Conservation (phyloP, 2,113 vertebrate genomes). For the Lophochroa leadbeateri region DNA sequence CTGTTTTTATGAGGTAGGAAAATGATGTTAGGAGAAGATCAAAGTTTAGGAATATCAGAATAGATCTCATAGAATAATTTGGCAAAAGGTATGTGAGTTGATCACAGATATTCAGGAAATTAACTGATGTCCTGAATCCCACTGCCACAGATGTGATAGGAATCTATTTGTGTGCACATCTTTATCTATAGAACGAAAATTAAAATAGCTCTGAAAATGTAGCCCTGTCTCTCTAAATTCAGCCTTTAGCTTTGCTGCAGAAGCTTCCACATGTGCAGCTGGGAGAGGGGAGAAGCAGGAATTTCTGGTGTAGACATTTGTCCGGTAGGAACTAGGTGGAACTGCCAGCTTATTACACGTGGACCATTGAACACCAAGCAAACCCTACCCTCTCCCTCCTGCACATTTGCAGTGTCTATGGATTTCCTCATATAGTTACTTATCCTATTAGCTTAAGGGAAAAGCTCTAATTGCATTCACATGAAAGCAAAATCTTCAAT, state of each 20-base stretch:
- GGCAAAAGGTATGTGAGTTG: not conserved
- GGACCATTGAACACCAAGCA: slow-evolving; percentile 40
- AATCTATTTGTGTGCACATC: not conserved
- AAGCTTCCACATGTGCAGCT: not conserved
- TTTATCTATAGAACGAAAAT: not conserved
- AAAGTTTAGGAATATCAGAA: not conserved
- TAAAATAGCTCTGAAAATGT: not conserved
- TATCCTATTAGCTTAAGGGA: slow-evolving; percentile 19
- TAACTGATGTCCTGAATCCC: not conserved
- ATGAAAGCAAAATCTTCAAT: slow-evolving; percentile 10
- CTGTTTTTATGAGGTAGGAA: not conserved
- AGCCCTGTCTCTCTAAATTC: not conserved
- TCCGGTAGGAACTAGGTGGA: slow-evolving; percentile 18
- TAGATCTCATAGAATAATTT: not conserved
- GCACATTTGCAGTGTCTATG: not conserved
- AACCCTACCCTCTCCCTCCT: slow-evolving; percentile 13
- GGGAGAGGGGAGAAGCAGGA: not conserved
- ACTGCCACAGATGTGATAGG: not conserved
- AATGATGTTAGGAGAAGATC: not conserved
- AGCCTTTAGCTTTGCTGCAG: not conserved
- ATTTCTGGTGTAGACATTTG: slow-evolving; percentile 6
- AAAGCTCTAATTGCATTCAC: slow-evolving; percentile 17
- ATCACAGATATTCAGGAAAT: not conserved
- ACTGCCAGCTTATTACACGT: not conserved
- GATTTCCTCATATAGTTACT: slow-evolving; percentile 33